phyloP scores from a whole-genome alignment of 92 coral and sea anemone species.

The Metridium senile region DNA sequence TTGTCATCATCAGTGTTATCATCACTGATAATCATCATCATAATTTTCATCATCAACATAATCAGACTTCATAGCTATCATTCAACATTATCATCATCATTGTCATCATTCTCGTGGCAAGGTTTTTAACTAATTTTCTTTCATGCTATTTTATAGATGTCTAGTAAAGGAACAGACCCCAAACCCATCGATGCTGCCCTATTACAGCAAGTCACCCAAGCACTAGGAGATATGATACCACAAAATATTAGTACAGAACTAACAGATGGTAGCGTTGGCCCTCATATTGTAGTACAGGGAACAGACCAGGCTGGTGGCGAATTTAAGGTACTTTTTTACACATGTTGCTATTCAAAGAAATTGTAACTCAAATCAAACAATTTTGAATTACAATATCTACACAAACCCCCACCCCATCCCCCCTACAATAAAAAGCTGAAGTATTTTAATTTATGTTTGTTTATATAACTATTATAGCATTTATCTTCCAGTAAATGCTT shows the following conservation, averaged over 20 bases:
- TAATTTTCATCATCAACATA: neutral
- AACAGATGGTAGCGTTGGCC: conserved; percentile 72
- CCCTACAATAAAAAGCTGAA: too few species aligned
- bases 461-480: too few species aligned
- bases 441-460: too few species aligned
- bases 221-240: conserved; percentile 81
- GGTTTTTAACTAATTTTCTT: neutral
- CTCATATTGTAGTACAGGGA: conserved; percentile 83
- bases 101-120: neutral
- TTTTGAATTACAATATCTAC: too few species aligned
- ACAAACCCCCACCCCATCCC: too few species aligned
- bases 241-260: conserved; percentile 76
- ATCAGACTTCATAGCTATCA: neutral
- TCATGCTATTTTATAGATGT: neutral
- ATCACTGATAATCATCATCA: neutral
- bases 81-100: neutral
- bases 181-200: conserved; percentile 67
- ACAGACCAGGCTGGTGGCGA: conserved; percentile 80
- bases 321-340: conserved; percentile 51
- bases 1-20: neutral
- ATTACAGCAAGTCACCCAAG: conserved; percentile 88
- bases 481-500: too few species aligned
- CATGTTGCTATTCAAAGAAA: too few species aligned
- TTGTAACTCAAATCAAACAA: too few species aligned
- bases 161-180: conserved; percentile 7